phyloP scores from a whole-genome alignment of 1,140 invertebrate genomes.

The Eurosta solidaginis region DNA sequence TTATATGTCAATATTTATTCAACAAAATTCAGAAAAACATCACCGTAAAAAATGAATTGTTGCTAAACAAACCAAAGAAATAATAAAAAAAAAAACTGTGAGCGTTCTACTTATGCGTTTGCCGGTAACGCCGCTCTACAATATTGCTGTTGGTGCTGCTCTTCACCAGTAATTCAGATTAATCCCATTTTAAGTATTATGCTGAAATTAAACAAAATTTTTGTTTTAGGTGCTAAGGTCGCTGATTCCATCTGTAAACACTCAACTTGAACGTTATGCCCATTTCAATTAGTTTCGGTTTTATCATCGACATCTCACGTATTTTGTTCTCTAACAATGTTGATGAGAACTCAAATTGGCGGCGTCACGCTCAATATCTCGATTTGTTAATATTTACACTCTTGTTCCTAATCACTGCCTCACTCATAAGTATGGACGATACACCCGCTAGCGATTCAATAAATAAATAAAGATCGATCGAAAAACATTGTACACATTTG shows the following conservation, averaged over 20 bases:
- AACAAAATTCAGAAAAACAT: not conserved
- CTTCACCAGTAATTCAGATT: not conserved
- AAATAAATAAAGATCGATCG: not conserved
- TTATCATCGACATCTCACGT: not conserved
- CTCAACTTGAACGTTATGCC: not conserved
- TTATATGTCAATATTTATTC: not conserved
- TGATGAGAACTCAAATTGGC: not conserved
- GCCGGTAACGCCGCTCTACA: not conserved
- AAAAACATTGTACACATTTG: not conserved
- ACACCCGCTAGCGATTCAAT: not conserved
- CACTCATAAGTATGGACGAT: not conserved
- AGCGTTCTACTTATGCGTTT: not conserved
- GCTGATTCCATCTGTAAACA: not conserved
- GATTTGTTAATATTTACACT: constrained; percentile 5
- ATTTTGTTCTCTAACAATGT: not conserved
- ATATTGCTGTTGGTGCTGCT: no score
- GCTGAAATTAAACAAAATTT: not conserved
- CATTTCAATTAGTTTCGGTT: not conserved
- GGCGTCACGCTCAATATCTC: constrained; percentile 6
- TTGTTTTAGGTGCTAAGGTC: not conserved
- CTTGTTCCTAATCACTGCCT: not conserved
- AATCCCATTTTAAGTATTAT: not conserved
- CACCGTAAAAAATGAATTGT: not conserved
- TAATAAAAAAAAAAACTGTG: not conserved
- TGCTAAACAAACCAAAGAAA: constrained; percentile 8